Percentiles rank a stretch among this genome's conserved stretches.
Evolutionary conservation across 2,888 invertebrate species (phyloP).

Genomic region (Macrophya annulata): DNA sequence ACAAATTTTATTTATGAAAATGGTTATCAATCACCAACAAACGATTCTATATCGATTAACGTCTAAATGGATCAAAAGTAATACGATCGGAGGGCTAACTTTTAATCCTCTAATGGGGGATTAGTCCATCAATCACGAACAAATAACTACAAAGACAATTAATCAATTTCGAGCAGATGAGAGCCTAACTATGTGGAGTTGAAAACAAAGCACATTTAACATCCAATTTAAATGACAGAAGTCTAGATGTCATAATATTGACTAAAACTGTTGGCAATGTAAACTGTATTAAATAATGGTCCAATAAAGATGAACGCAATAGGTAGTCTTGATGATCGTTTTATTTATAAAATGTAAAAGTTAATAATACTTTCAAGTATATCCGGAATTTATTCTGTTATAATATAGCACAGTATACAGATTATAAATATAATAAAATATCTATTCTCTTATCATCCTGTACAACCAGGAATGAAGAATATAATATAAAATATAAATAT

Average conservation of each 20-base stretch:
- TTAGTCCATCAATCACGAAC: no score
- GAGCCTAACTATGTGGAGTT: no score
- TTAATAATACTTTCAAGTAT: conserved; percentile 56
- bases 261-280: neutral
- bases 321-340: conserved; percentile 10
- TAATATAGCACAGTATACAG: conserved; percentile 28
- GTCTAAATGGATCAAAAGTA: no score
- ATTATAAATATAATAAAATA: conserved; percentile 73
- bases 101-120: no score
- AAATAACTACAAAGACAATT: no score
- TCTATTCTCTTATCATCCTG: conserved; percentile 66
- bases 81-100: no score
- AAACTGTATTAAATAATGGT: neutral
- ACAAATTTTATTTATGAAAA: no score
- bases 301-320: neutral
- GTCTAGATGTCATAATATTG: neutral
- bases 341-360: conserved; percentile 39
- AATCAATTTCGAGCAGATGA: no score
- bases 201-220: neutral
- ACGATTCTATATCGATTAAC: no score
- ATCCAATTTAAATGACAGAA: neutral
- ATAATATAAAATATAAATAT: conserved; percentile 66
- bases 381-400: conserved; percentile 43
- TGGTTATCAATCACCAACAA: no score
- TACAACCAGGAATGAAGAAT: conserved; percentile 72